Percentiles rank a stretch among this genome's conserved stretches.
Conservation (phyloP, 2,113 vertebrate species). For the Atherinomorus stipes region DNA sequence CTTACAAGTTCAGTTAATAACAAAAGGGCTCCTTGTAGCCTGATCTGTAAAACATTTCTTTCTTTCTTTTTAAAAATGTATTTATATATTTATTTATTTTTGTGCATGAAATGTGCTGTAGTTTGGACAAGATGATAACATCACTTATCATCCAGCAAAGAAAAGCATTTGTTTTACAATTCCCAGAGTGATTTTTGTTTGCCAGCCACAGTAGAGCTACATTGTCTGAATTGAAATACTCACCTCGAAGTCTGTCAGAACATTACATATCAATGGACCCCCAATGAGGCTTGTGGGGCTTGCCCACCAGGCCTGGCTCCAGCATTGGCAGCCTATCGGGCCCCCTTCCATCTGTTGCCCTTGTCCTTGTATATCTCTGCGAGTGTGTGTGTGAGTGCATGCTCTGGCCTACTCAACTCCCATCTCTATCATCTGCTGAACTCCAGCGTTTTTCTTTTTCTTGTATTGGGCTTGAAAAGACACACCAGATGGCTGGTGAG, state of each 20-base stretch:
- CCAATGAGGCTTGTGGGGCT: slow-evolving; percentile 54
- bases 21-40: too few species aligned
- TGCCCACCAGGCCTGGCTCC: slow-evolving; percentile 56
- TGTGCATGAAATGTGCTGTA: too few species aligned
- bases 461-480: slow-evolving; percentile 69
- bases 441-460: slow-evolving; percentile 46
- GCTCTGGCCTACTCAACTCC: slow-evolving; percentile 32
- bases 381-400: slow-evolving; percentile 2
- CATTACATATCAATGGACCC: slow-evolving; percentile 61
- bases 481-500: slow-evolving; percentile 72
- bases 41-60: too few species aligned
- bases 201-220: slow-evolving; percentile 17
- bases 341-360: slow-evolving; percentile 75
- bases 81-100: too few species aligned
- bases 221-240: slow-evolving; percentile 25
- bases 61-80: too few species aligned
- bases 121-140: slow-evolving; percentile 21
- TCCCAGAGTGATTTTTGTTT: slow-evolving; percentile 28
- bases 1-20: too few species aligned
- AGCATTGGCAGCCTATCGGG: slow-evolving; percentile 50
- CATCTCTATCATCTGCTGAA: slow-evolving; percentile 56
- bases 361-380: slow-evolving; percentile 19
- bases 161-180: slow-evolving; percentile 26
- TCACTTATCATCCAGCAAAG: slow-evolving; percentile 24
- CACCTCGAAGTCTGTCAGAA: slow-evolving; percentile 53